Evolutionary conservation across 1,140 invertebrate genomes (phyloP).

Genomic region (Caenorhabditis elegans): WBcel235 BX284605.5:20668501-20669000

Average conservation of each 20-base stretch:
- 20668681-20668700: conserved; percentile 53
- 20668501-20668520: conserved; percentile 45
- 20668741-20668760: conserved; percentile 44
- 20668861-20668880: conserved; percentile 49
- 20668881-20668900: conserved; percentile 64
- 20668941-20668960: conserved; percentile 53
- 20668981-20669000: neutral
- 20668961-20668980: conserved; percentile 47
- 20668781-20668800: conserved; percentile 56
- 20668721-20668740: neutral
- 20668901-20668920: conserved; percentile 67
- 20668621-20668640: conserved; percentile 58
- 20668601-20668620: conserved; percentile 54
- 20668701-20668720: conserved; percentile 61
- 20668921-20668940: conserved; percentile 57
- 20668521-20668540: conserved; percentile 58
- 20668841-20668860: conserved; percentile 60
- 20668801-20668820: conserved; percentile 52
- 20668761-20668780: conserved; percentile 49
- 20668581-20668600: conserved; percentile 54
- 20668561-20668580: conserved; percentile 61
- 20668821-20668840: conserved; percentile 47
- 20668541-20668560: conserved; percentile 39
- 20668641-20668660: conserved; percentile 61
- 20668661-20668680: conserved; percentile 61